Evolutionary conservation across 2,888 invertebrate genomes (phyloP).

Genomic region (Tridacna crocea): DNA sequence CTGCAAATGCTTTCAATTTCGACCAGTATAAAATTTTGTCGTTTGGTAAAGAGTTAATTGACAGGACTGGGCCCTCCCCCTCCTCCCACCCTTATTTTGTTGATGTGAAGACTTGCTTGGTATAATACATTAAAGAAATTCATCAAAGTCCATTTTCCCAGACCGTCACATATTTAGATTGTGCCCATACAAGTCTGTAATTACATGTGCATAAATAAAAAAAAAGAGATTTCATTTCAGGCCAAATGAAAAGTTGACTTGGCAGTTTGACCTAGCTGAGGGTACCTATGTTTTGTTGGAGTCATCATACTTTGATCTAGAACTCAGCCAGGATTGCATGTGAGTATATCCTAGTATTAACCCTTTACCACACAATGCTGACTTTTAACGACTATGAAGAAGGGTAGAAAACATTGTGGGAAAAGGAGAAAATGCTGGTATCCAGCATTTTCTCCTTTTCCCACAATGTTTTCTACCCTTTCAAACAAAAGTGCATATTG

Average conservation of each 20-base stretch:
- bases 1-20: too few relatives aligned
- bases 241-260: neutral
- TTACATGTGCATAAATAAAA: too few relatives aligned
- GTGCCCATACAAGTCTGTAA: too few relatives aligned
- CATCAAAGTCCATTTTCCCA: too few relatives aligned
- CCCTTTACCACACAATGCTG: too few relatives aligned
- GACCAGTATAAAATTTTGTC: too few relatives aligned
- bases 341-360: neutral
- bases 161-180: too few relatives aligned
- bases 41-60: too few relatives aligned
- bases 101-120: too few relatives aligned
- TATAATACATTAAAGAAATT: too few relatives aligned
- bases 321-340: neutral
- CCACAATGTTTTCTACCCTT: neutral
- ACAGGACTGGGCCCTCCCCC: too few relatives aligned
- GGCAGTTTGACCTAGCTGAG: neutral
- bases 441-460: neutral
- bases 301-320: neutral
- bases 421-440: neutral
- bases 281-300: neutral
- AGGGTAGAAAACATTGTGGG: neutral
- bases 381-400: neutral
- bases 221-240: neutral
- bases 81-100: too few relatives aligned
- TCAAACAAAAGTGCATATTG: neutral